A percentile compares a stretch with the other conserved stretches of the same genome.
Evolutionary conservation across 2,113 vertebrate species (phyloP).

Genomic region (Willisornis vidua): DNA sequence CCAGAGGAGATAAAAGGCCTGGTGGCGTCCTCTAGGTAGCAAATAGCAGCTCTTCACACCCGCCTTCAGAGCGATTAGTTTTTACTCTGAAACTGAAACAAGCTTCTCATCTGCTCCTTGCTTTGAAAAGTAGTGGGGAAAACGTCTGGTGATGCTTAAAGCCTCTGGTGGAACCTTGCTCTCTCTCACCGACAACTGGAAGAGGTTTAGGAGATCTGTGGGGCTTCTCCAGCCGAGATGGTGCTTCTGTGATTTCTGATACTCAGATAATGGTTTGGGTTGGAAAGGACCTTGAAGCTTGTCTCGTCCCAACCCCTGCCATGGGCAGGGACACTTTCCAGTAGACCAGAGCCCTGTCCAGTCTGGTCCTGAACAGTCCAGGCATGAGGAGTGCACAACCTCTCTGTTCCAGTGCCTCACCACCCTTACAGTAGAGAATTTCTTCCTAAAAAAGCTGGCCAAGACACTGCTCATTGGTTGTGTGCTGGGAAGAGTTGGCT

Average conservation of each 20-base stretch:
- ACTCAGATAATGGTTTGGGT: neutral
- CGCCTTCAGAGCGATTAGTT: neutral
- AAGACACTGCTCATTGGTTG: neutral
- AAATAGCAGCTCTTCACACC: neutral
- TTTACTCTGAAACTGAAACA: neutral
- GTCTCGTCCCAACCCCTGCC: rapidly evolving
- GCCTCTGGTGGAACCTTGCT: neutral
- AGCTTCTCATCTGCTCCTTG: neutral
- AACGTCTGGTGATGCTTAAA: neutral
- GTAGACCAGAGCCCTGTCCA: neutral
- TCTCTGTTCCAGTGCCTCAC: neutral
- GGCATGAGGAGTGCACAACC: neutral
- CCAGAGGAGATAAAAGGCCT: neutral
- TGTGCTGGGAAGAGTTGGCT: neutral
- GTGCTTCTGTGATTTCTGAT: neutral
- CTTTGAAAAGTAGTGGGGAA: neutral
- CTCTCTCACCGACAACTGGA: neutral
- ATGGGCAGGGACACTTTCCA: neutral
- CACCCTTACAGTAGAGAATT: neutral
- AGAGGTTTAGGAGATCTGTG: neutral
- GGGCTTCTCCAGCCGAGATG: neutral
- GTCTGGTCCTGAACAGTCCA: neutral
- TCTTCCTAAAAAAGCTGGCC: neutral
- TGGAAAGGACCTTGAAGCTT: neutral
- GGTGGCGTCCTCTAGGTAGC: neutral